Conservation (phyloP, 1,140 invertebrate genomes). For the Zaprionus inermis region DNA sequence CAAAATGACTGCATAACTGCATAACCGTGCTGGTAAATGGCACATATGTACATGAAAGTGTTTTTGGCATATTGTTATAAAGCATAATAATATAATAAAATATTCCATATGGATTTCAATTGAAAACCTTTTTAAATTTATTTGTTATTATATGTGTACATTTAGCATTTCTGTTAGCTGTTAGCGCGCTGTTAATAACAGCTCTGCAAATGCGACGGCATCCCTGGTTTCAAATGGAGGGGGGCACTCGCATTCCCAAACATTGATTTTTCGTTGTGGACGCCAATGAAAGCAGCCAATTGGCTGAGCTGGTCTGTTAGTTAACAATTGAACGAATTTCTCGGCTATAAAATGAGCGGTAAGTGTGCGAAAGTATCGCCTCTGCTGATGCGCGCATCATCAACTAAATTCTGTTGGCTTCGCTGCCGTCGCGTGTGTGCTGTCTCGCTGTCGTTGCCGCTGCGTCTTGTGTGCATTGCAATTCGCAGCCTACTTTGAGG, state of each 20-base stretch:
- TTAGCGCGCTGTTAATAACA: conserved; percentile 33
- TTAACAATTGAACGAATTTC: conserved; percentile 34
- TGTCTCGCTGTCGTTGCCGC: not conserved
- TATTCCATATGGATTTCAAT: not conserved
- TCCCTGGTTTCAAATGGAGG: conserved; percentile 46
- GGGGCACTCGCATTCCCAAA: conserved; percentile 55
- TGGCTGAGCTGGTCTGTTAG: conserved; percentile 18
- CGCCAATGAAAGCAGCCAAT: conserved; percentile 38
- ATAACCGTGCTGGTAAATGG: not conserved
- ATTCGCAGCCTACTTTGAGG: conserved; percentile 50
- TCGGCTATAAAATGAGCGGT: conserved; percentile 44
- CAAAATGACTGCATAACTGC: not conserved
- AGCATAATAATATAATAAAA: not conserved
- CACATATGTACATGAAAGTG: not conserved
- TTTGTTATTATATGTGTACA: not conserved
- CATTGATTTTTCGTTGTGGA: conserved; percentile 55
- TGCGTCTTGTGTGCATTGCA: conserved; percentile 33
- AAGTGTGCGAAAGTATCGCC: conserved; percentile 11
- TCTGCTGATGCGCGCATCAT: not conserved
- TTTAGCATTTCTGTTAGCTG: not conserved
- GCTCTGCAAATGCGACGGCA: conserved; percentile 12
- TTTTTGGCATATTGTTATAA: not conserved
- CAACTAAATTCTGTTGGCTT: not conserved
- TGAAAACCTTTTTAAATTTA: not conserved
- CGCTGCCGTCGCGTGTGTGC: not conserved